Percentiles rank a stretch among this genome's conserved stretches.
These are phyloP conservation scores for Pachydiplax longipennis DNA, from an alignment of 2,888 invertebrate species.

Conservation along the genomic window DNA sequence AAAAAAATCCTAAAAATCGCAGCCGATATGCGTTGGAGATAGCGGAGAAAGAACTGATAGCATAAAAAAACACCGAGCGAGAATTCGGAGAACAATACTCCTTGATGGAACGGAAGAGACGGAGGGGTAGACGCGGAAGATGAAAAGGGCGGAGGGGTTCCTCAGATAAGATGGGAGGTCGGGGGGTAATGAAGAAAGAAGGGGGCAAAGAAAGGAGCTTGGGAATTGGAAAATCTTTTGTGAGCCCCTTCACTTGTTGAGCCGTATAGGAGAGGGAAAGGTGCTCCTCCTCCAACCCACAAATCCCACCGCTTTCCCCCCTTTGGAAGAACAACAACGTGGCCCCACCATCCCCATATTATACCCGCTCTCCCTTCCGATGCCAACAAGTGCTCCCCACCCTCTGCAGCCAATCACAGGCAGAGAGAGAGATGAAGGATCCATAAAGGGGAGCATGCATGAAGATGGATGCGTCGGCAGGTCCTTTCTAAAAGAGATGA, in stretches of 20 bases:
- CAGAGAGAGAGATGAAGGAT: not conserved
- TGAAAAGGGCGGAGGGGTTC: not conserved
- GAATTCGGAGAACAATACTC: not conserved
- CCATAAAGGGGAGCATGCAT: slow-evolving; percentile 17
- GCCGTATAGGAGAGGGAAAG: not conserved
- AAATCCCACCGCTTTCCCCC: not conserved
- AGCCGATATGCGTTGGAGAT: too few relatives aligned
- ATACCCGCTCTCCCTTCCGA: not conserved
- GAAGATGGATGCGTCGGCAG: slow-evolving; percentile 2
- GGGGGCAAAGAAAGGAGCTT: not conserved
- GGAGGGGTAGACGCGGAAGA: not conserved
- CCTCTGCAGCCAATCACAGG: slow-evolving; percentile 24
- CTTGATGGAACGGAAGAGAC: not conserved
- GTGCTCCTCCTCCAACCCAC: not conserved
- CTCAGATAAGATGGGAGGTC: not conserved
- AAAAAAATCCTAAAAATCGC: too few relatives aligned
- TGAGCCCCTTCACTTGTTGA: slow-evolving; percentile 42
- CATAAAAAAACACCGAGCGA: not conserved
- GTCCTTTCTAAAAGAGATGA: not conserved
- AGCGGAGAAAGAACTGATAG: not conserved
- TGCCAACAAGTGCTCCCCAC: slow-evolving; percentile 41
- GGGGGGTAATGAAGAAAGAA: not conserved
- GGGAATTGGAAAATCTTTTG: slow-evolving; percentile 38
- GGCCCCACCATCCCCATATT: not conserved
- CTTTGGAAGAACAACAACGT: not conserved